Evolutionary conservation across 2,888 invertebrate species (phyloP), one percentile per base, ranked within the genome.

Genomic region (Atrina japonica): DNA sequence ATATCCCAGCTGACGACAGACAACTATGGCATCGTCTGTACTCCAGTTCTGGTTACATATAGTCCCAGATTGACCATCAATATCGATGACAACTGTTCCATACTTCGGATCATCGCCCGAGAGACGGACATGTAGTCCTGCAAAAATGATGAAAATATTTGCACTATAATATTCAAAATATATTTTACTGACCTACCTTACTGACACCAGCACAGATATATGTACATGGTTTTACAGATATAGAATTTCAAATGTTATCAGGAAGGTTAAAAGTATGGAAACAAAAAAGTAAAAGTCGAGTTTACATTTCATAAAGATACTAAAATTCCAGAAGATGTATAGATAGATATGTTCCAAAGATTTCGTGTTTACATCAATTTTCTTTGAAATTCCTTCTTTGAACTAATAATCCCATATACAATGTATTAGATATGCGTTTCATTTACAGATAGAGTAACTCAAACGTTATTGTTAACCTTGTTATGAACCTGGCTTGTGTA

Each of bases 1-100:
- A 41, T 56, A 77, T 23, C 83, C 83, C 16, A 82, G 63, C 50
- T 79, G 76, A 14, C 64, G 59, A 67, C 84, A 85, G 7, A 81
- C 41, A 2, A 68, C 68, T 5, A 68, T 18, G 11, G 78, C 74
- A 30, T 80, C 76, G 25, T 66, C 49, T 9, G 49, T 21, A n/a
- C 50, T 53, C 71, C 73, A 76, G 43, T 58, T 45, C 23, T 66
- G 43, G 35, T 70, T 69, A 55, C 83, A 82, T 6, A 82, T 56
- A 3, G 77, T 78, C 11, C 74, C 76, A 61, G 65, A 71, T 0
- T 64, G 40, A 16, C 75, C 77, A 50, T 79, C 75, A 49, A 75
- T 67, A 16, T 41, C 16, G 18, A 79, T 71, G 35, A 77, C 68
- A 0, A 77, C 70, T 23, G 71, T 55, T 6, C 78, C 78, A 66